Evolutionary conservation across 2,797 vertebrate species (phyloP).

Genomic region (Poecilia picta): DNA sequence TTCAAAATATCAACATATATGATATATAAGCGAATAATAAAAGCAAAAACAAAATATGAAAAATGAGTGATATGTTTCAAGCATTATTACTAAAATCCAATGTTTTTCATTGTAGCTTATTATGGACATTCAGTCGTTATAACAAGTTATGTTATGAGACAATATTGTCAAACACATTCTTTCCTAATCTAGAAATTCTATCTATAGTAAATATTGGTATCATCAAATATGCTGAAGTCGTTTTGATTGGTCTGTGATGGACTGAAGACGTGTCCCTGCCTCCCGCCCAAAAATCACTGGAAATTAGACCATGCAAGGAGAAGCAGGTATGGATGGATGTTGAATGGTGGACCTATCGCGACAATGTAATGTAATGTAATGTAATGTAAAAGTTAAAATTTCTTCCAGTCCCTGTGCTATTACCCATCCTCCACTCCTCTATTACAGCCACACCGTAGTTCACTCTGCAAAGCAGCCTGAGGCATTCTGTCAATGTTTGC

Average conservation of each 20-base stretch:
- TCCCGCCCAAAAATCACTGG: not conserved
- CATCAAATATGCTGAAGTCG: not conserved
- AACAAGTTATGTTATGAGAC: not conserved
- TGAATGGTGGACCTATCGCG: not conserved
- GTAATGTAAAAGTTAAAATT: slow-evolving; percentile 37
- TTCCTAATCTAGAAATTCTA: not conserved
- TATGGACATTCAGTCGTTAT: not conserved
- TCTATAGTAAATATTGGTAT: not conserved
- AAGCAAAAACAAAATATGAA: not conserved
- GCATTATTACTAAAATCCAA: not conserved
- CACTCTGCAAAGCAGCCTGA: slow-evolving; percentile 37
- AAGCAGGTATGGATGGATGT: not conserved
- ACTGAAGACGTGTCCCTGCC: not conserved
- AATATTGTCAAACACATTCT: not conserved
- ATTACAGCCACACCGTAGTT: slow-evolving; percentile 36
- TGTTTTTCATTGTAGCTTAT: not conserved
- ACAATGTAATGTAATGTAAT: too few relatives aligned
- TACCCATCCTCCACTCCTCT: slow-evolving; percentile 48
- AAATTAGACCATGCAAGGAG: not conserved
- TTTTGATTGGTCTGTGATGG: not conserved
- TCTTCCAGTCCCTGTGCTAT: slow-evolving; percentile 2
- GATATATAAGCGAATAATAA: not conserved
- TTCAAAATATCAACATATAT: not conserved
- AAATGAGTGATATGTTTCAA: not conserved
- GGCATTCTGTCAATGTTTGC: slow-evolving; percentile 36